phyloP scores from a whole-genome alignment of 1,140 invertebrate genomes.

The Adoxophyes honmai region DNA sequence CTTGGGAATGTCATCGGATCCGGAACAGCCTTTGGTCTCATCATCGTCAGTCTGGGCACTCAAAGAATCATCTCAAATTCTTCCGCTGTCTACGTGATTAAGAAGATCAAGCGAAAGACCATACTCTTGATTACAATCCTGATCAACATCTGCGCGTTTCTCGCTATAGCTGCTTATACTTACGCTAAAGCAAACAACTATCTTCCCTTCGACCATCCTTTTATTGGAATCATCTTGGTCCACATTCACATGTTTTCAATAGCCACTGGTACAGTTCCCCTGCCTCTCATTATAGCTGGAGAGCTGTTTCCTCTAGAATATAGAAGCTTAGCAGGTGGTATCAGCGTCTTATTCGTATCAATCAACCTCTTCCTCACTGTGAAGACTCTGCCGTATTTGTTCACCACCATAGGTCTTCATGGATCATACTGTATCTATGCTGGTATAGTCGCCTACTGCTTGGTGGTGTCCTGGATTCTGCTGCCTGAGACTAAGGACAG shows the following conservation, averaged over 20 bases:
- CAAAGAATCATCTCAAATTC: slow-evolving; percentile 69
- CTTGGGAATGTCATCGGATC: slow-evolving; percentile 70
- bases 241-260: slow-evolving; percentile 48
- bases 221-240: slow-evolving; percentile 44
- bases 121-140: slow-evolving; percentile 40
- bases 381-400: slow-evolving; percentile 16
- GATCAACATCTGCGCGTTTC: slow-evolving; percentile 35
- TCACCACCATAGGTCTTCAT: background rate
- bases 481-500: background rate
- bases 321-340: slow-evolving; percentile 39
- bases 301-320: slow-evolving; percentile 55
- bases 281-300: slow-evolving; percentile 50
- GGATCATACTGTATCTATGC: background rate
- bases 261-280: slow-evolving; percentile 44
- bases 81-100: slow-evolving; percentile 47
- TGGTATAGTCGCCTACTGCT: background rate
- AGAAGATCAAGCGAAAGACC: slow-evolving; percentile 44
- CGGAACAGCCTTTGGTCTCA: slow-evolving; percentile 77
- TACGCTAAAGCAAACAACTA: slow-evolving; percentile 27
- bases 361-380: slow-evolving; percentile 37
- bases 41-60: slow-evolving; percentile 80
- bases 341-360: slow-evolving; percentile 43
- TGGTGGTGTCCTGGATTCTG: background rate
- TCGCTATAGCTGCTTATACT: slow-evolving; percentile 41
- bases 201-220: slow-evolving; percentile 33